These are phyloP conservation scores for Gambusia holbrooki DNA, from an alignment of 2,113 vertebrate genomes.

Conservation along the genomic window DNA sequence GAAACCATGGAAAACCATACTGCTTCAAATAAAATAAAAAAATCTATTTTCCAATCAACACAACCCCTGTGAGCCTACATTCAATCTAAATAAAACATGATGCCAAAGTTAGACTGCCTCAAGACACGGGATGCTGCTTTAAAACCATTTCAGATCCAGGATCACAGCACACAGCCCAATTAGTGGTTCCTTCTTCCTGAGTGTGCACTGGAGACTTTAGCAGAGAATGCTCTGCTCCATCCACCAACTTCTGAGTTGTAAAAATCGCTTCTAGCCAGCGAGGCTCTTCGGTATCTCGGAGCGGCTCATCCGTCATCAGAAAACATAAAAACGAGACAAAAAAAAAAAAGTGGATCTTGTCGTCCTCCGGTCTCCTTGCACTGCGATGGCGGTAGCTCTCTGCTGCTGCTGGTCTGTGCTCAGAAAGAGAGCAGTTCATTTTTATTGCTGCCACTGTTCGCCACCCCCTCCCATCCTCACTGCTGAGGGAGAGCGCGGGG, in stretches of 20 bases:
- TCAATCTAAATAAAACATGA: slow-evolving; percentile 11
- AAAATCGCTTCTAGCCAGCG: slow-evolving; percentile 23
- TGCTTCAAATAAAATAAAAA: slow-evolving; percentile 11
- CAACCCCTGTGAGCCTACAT: slow-evolving; percentile 17
- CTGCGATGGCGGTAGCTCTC: slow-evolving; percentile 44
- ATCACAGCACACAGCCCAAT: slow-evolving; percentile 23
- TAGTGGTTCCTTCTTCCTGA: slow-evolving; percentile 42
- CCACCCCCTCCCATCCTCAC: slow-evolving; percentile 61
- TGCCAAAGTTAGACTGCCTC: slow-evolving; percentile 3
- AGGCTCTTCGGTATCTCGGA: slow-evolving; percentile 19
- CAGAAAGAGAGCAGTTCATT: slow-evolving; percentile 65
- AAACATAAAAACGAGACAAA: slow-evolving; percentile 32
- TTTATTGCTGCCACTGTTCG: slow-evolving; percentile 64
- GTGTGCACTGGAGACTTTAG: slow-evolving; percentile 35
- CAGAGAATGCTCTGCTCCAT: slow-evolving; percentile 11
- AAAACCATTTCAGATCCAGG: slow-evolving; percentile 28
- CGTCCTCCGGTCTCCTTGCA: slow-evolving; percentile 32
- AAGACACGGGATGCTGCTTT: slow-evolving; percentile 13
- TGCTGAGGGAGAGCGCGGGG: slow-evolving; percentile 52
- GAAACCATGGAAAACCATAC: slow-evolving; percentile 10
- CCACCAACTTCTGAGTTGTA: slow-evolving; percentile 18
- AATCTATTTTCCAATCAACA: slow-evolving; percentile 19
- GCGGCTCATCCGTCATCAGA: slow-evolving; percentile 28
- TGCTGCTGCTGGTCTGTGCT: slow-evolving; percentile 61
- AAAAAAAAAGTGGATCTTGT: slow-evolving; percentile 29